Base-by-base conservation (phyloP, 2,113 vertebrate genomes). In the Pomatostomus ruficeps region DNA sequence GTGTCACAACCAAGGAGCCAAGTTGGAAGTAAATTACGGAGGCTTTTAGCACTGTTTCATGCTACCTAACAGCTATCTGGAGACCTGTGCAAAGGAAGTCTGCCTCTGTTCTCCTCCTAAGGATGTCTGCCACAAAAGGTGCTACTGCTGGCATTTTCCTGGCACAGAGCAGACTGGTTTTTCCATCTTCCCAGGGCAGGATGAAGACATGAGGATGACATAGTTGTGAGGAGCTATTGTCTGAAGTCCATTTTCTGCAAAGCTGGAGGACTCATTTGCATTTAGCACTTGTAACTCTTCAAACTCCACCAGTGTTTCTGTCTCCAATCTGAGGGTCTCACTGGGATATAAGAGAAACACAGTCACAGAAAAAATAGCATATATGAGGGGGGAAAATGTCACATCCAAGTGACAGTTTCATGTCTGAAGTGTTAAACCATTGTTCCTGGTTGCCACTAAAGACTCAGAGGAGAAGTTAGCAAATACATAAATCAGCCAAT, bases 401-500 rank as follows among this genome's bases (percentile, higher is more conserved):
- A 77, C 54, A 51, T 58, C 58, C 55, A 76, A 76, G 49, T 65
- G 67, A 73, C 40, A 85, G n/a, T 73, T 82, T 75, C 33, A 49
- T 19, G 38, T 80, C 58, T 96, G 63, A 89, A 70, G 85, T 82
- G 67, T 79, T 93, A 92, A 96, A 65, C 54, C 62, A 70, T 62
- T 80, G 49, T 76, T 93, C 63, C 48, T 58, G 36, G 58, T n/a
- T 88, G 46, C 78, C 5, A 13, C 48, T 85, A 21, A 96, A 88
- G 85, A 70, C 91, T 93, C n/a, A 0, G 54, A 89, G 84, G 77
- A 93, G 82, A 91, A 93, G 89, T 74, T 85, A 71, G 67, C 67
- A 95, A 91, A 94, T 85, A 31, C 1, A 83, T 80, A 97, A 80
- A 94, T 93, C 91, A 91, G 40, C 62, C 78, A 74, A 77, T 84